Base-by-base conservation (phyloP, 2,797 vertebrate genomes). In the Neopelma chrysocephalum region DNA sequence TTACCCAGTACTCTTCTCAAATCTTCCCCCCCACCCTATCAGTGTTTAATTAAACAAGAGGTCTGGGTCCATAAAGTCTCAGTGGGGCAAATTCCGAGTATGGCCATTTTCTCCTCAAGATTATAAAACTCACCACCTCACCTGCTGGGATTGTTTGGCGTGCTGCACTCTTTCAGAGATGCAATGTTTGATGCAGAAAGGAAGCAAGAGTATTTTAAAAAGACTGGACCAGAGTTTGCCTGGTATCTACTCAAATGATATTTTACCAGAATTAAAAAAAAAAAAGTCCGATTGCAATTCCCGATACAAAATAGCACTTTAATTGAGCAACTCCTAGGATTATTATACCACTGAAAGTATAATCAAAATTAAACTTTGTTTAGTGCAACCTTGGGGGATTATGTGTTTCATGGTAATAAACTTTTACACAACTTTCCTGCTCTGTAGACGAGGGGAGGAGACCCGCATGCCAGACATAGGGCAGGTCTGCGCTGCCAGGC, bases 381-480 rank as follows among this genome's bases (percentile, higher is more conserved):
- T 32, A 31, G 19, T 7, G 26, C 36, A 76, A 2, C 6, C 9
- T n/a, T 22, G n/a, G 12, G 15, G 3, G 9, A 51, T 10, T 14
- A 31, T 34, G 36, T 15, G 25, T 70, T 56, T 72, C 43, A 34
- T 6, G 23, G 6, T 10, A 57, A 57, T 36, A 51, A 73, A 47
- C 8, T 43, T 45, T 18, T 8, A 11, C 3, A 27, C 11, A 57
- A 20, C 32, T 70, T 66, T 29, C 26, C 25, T 20, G 8, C 23
- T 48, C 43, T n/a, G 56, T 13, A 45, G 42, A 70, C 1, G 13
- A 54, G 26, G 12, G 10, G 18, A 29, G 14, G 38, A 72, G 60
- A 21, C 7, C 31, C 5, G 2, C 29, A 40, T 1, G 7, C n/a
- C 26, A 7, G 47, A 26, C 9, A 38, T 21, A 1, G 13, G 23